Evolutionary conservation across 2,888 invertebrate species (phyloP), one percentile per base, ranked within the genome.

Genomic region (Lasioglossum zephyrum): DNA sequence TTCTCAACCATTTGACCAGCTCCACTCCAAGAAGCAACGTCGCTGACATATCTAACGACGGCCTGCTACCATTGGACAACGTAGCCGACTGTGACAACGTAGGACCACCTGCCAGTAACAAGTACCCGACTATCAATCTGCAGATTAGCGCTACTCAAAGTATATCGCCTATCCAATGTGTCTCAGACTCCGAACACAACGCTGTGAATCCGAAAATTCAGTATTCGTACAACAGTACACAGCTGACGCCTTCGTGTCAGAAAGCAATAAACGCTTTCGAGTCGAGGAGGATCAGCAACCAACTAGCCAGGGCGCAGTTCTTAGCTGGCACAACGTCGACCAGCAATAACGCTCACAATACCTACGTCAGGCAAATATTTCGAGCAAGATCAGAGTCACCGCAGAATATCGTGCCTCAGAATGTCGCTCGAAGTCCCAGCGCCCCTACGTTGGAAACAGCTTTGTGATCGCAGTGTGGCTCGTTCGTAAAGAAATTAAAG

Each of bases 391-490:
- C 95, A 1, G 95, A 94, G 85, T 95, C 95, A 4, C 95, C 95
- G 2, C 94, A 93, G 49, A 93, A 94, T 53, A 75, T 88, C 0
- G 74, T 88, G 5, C 91, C 90, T 1, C 93, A 92, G 53, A 92
- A 92, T 66, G 94, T 95, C 2, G 82, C 93, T n/a, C 93, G 95
- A 47, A 94, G 94, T 80, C 94, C 95, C 6, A 95, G 94, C 86
- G 95, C 94, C 0, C 95, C 95, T 2, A 92, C 95, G 31, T 88
- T 95, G 69, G 95, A 95, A 87, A 95, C 95, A 69, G 95, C 95
- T 57, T 91, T 95, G 53, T 95, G 93, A 94, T 91, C 63, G 57
- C 36, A 9, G 66, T 18, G 36, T 13, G n/a, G 16, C 18, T 36
- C n/a, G 18, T 31, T 49, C 36, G 1, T 36, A 41, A 36, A 2